Base-by-base conservation (phyloP, 2,797 vertebrate genomes). In the Aulostomus chinensis region DNA sequence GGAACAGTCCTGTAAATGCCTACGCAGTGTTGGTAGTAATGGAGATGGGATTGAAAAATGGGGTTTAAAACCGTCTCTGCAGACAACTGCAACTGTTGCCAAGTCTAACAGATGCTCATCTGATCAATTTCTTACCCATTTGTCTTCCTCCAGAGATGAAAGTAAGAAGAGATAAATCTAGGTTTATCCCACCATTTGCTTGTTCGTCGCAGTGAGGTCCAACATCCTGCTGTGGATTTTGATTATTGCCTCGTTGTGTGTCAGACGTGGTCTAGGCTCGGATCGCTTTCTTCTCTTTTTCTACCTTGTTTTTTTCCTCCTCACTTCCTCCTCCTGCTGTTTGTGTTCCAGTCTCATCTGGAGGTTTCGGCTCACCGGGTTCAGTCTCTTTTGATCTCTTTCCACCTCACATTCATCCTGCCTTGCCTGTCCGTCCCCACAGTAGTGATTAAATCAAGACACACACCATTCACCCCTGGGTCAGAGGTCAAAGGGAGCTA, bases 41-140 rank as follows among this genome's bases (percentile, higher is more conserved):
- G 77, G 74, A 85, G 81, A 76, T 56, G 68, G 74, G 76, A 81
- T 75, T 80, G 75, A 79, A 79, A 83, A 86, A 84, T 77, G 52
- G 71, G 73, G 47, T 74, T 82, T 83, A 71, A 83, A 68, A 68
- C 29, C 32, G 58, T 84, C 77, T 86, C 83, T 69, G 61, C 57
- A 80, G 78, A 81, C 63, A n/a, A n/a, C 67, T 55, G 73, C 69
- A 56, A 80, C 76, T 81, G 78, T 78, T 82, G 78, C 78, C 73
- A 80, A 81, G 73, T 47, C 80, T 57, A 85, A 85, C 79, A 87
- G 74, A 86, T 82, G 80, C 83, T 87, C 82, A 87, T 83, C 69
- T 87, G 84, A 87, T 86, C 83, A 83, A 68, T 84, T 83, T 76
- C 76, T 73, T 56, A 72, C 48, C 65, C 26, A 65, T 82, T 84